These are phyloP conservation scores for Eulacestoma nigropectus DNA, from an alignment of 2,113 vertebrate genomes.

Conservation along the genomic window DNA sequence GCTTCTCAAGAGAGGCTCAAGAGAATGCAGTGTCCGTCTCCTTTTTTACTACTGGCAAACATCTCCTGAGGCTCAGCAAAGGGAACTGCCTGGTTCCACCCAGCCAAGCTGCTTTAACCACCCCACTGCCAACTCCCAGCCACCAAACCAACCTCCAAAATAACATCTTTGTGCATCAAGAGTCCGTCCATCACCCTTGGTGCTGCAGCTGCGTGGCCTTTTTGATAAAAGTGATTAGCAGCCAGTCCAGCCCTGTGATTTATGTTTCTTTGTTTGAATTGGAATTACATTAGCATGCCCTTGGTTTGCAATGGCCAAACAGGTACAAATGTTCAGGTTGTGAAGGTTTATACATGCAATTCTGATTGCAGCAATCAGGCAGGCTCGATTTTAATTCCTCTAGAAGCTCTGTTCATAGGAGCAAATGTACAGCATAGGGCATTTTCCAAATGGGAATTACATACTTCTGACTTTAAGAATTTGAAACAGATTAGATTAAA, in stretches of 20 bases:
- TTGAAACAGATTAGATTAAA: neutral
- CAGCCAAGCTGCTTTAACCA: neutral
- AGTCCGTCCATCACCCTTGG: neutral
- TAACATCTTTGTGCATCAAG: neutral
- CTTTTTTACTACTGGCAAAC: neutral
- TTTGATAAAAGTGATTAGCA: neutral
- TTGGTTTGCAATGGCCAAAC: neutral
- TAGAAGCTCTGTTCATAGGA: neutral
- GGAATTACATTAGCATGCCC: neutral
- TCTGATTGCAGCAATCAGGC: neutral
- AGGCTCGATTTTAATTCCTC: neutral
- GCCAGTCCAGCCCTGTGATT: neutral
- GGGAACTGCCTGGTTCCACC: neutral
- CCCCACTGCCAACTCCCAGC: neutral
- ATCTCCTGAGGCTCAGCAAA: neutral
- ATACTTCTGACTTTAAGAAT: neutral
- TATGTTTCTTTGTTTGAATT: neutral
- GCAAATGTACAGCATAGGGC: neutral
- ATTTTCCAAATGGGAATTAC: neutral
- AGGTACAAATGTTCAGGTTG: neutral
- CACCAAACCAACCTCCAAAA: neutral
- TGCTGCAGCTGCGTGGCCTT: neutral
- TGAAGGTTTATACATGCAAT: neutral
- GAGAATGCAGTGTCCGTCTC: rapidly evolving
- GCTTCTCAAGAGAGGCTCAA: neutral